Conservation (phyloP, 2,113 vertebrate genomes). For the Lontra canadensis region DNA sequence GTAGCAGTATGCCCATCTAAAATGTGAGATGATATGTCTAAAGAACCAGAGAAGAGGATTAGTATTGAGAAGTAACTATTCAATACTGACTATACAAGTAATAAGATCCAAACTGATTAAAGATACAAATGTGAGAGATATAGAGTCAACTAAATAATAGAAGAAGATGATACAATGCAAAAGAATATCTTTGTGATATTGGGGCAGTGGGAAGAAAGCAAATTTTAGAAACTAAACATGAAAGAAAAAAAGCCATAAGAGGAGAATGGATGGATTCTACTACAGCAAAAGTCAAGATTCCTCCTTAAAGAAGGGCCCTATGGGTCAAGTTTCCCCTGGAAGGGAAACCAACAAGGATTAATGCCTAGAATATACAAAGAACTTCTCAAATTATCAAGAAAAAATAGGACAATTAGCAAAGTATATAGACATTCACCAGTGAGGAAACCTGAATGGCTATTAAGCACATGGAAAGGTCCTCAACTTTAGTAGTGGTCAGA, state of each 20-base stretch:
- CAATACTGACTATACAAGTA: neutral
- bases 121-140: neutral
- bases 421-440: neutral
- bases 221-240: neutral
- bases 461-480: neutral
- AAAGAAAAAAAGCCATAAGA: neutral
- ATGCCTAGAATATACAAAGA: neutral
- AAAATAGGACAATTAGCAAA: neutral
- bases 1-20: neutral
- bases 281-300: neutral
- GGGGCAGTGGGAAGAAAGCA: neutral
- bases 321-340: neutral
- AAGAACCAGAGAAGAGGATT: neutral
- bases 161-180: neutral
- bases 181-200: neutral
- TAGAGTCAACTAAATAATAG: neutral
- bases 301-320: neutral
- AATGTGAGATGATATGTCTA: neutral
- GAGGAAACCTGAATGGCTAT: neutral
- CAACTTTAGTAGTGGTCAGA: neutral
- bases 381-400: neutral
- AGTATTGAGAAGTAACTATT: neutral
- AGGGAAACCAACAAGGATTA: neutral
- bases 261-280: neutral
- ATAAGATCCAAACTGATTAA: neutral